These are phyloP conservation scores for Scaptomyza flava DNA, from an alignment of 2,888 invertebrate species.

Conservation along the genomic window DNA sequence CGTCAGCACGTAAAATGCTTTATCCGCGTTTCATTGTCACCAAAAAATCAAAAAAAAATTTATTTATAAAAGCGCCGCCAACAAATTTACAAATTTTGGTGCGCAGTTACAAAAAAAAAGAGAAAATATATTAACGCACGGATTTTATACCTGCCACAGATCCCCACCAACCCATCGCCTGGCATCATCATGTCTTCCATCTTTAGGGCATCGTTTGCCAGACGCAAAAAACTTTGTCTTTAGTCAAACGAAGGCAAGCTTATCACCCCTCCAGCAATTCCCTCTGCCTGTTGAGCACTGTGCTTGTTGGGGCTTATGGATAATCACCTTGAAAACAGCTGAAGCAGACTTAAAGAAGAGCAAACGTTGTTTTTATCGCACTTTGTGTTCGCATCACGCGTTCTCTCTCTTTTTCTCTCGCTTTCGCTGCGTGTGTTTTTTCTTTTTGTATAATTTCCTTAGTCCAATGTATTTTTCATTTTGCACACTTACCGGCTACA, in stretches of 20 bases:
- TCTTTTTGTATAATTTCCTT: constrained; percentile 76
- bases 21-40: constrained; percentile 77
- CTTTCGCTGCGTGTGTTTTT: constrained; percentile 47
- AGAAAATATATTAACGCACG: constrained; percentile 55
- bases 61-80: constrained; percentile 27
- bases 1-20: constrained; percentile 78
- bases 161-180: background rate
- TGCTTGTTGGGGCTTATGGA: constrained; percentile 66
- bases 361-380: constrained; percentile 63
- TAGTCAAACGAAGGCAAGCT: constrained; percentile 51
- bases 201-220: constrained; percentile 57
- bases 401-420: background rate
- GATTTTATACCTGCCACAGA: constrained; percentile 59
- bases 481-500: constrained; percentile 51
- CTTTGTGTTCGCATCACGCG: constrained; percentile 43
- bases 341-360: constrained; percentile 31
- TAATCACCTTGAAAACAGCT: constrained; percentile 70
- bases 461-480: constrained; percentile 75
- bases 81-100: constrained; percentile 67
- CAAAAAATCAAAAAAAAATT: constrained; percentile 39
- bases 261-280: background rate
- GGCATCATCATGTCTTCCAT: constrained; percentile 37
- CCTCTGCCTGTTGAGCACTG: constrained; percentile 16
- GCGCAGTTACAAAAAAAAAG: constrained; percentile 29
- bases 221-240: constrained; percentile 68